Base-by-base conservation (phyloP, 2,888 invertebrate species). In the Polymixis flavicincta region DNA sequence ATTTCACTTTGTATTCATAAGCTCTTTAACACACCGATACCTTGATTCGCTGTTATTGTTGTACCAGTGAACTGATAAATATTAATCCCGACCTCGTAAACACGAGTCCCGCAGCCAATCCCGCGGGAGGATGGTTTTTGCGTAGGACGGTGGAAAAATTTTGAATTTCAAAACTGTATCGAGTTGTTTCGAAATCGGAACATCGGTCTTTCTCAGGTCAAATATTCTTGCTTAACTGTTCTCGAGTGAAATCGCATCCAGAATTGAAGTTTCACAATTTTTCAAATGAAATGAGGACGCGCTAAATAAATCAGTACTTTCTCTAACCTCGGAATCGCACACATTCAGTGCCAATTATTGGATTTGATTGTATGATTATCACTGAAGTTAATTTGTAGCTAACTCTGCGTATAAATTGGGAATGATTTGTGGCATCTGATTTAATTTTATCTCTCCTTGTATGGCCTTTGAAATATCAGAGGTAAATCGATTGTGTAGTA, bases 1-100 rank as follows among this genome's bases (percentile, higher is more conserved):
- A 93, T 92, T 81, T 89, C 84, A 88, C 86, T 95, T 93, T 92
- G 93, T 93, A 95, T 95, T 95, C 92, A 95, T 93, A 92, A 92
- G 91, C 89, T 92, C 79, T 89, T 91, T 90, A 90, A 90, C 90
- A 92, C 91, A 91, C 81, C 87, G 89, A 92, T 91, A 91, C 91
- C 92, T 93, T 92, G 92, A 92, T 93, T 92, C 91, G 90, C 87
- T 91, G 91, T 92, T 92, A 91, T 92, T 92, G 90, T 92, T 90
- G 88, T 90, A 89, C 86, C 90, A 87, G 90, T 90, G 90, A 93
- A 89, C 92, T 93, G 91, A 92, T 95, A 91, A 95, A 96, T 96
- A 95, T 95, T 94, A 91, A 95, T 92, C 84, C 80, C 78, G 80
- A 78, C 82, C 83, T 87, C 85, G 87, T 90, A 89, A 91, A 92